Percentiles rank a stretch among this genome's conserved stretches.
Evolutionary conservation across 1,140 invertebrate genomes (phyloP).

Genomic region (Tenebrio molitor): DNA sequence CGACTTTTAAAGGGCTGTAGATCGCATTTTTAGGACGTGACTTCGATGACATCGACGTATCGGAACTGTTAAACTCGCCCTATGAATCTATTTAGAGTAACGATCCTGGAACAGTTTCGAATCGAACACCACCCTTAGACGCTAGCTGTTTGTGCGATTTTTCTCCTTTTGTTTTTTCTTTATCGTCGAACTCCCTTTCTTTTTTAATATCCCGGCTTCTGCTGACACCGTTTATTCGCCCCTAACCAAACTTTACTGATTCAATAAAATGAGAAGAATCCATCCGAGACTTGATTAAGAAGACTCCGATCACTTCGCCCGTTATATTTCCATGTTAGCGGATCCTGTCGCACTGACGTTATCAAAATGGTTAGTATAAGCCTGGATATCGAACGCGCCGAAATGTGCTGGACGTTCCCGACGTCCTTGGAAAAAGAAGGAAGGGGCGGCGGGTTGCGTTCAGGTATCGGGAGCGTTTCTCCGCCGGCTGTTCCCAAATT

Average conservation of each 20-base stretch:
- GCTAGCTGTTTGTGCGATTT: slow-evolving; percentile 24
- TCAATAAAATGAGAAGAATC: slow-evolving; percentile 20
- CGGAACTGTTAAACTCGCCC: slow-evolving; percentile 27
- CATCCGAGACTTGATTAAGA: slow-evolving; percentile 23
- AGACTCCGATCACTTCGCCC: slow-evolving; percentile 12
- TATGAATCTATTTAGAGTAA: slow-evolving; percentile 45
- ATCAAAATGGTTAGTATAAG: slow-evolving; percentile 31
- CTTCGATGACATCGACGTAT: slow-evolving; percentile 39
- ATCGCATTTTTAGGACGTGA: slow-evolving; percentile 38
- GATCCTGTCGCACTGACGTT: slow-evolving; percentile 24
- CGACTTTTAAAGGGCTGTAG: slow-evolving; percentile 34
- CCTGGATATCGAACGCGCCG: not conserved
- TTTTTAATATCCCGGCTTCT: slow-evolving; percentile 30
- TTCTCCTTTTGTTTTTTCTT: not conserved
- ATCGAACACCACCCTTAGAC: not conserved
- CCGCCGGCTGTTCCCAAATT: not conserved
- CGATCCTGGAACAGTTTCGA: not conserved
- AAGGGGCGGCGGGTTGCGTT: not conserved
- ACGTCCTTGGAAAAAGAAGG: too few species aligned
- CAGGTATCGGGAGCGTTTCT: not conserved
- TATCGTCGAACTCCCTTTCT: slow-evolving; percentile 16
- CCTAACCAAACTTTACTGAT: slow-evolving; percentile 26
- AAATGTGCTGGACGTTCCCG: not conserved
- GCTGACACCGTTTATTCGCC: slow-evolving; percentile 32
- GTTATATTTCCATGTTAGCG: slow-evolving; percentile 35